Percentiles rank a stretch among this genome's conserved stretches.
Evolutionary conservation across 1,140 invertebrate genomes (phyloP).

Genomic region (Hyles euphorbiae): DNA sequence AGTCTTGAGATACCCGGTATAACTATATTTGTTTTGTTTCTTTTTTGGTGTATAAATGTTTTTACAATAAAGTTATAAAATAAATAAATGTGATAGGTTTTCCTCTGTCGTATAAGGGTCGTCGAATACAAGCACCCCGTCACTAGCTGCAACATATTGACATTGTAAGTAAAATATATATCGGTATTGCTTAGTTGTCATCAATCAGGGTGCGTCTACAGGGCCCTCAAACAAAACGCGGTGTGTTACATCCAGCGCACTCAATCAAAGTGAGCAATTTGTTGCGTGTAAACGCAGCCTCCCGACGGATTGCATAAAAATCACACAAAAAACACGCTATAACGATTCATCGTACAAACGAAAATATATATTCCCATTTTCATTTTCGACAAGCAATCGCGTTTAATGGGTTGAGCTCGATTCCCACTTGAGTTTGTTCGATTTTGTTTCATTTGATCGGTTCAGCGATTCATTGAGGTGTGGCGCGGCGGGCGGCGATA

Average conservation of each 20-base stretch:
- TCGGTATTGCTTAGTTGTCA: no score
- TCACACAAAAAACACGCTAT: conserved; percentile 49
- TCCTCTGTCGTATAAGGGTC: no score
- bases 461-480: conserved; percentile 39
- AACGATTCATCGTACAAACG: conserved; percentile 46
- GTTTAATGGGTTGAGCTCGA: conserved; percentile 62
- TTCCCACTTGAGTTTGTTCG: conserved; percentile 65
- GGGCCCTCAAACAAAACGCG: neutral
- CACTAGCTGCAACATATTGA: no score
- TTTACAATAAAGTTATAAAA: no score
- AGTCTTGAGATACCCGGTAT: no score
- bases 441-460: conserved; percentile 62
- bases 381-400: conserved; percentile 67
- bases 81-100: no score
- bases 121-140: no score
- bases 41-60: no score
- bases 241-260: conserved; percentile 10
- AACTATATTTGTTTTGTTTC: no score
- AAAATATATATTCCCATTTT: conserved; percentile 62
- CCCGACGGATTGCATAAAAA: conserved; percentile 56
- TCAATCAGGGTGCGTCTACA: no score
- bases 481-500: conserved; percentile 20
- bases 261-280: conserved; percentile 61
- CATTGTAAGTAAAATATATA: no score
- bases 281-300: conserved; percentile 53